A percentile compares a stretch with the other conserved stretches of the same genome.
phyloP scores from a whole-genome alignment of 2,797 vertebrate genomes.

The Chanos chanos region DNA sequence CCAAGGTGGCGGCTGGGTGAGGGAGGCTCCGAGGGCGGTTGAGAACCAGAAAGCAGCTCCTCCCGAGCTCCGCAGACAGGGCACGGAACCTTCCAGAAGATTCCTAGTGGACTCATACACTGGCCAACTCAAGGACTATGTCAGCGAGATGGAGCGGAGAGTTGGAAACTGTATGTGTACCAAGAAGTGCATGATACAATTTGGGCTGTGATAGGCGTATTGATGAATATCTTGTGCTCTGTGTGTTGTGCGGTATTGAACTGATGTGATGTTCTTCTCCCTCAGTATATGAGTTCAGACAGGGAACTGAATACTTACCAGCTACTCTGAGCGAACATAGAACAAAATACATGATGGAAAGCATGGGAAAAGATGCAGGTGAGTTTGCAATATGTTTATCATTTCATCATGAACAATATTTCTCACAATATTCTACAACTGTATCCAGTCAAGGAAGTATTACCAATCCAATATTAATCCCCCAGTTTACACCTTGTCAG shows the following conservation, averaged over 20 bases:
- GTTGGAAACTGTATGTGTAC: background rate
- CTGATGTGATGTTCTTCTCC: too few species aligned
- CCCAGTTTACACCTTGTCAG: too few species aligned
- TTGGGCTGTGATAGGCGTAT: too few species aligned
- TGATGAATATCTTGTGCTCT: too few species aligned
- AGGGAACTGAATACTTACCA: constrained; percentile 35
- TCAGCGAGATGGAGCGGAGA: constrained; percentile 27
- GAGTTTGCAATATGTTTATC: background rate
- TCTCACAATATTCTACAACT: too few species aligned
- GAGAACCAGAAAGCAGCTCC: background rate
- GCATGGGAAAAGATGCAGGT: constrained; percentile 43
- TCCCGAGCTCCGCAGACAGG: constrained; percentile 13
- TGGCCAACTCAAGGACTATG: background rate
- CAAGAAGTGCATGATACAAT: too few species aligned
- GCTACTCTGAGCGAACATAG: constrained; percentile 9
- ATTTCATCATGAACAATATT: too few species aligned
- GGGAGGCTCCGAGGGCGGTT: background rate
- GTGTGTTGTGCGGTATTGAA: too few species aligned
- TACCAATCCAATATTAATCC: too few species aligned
- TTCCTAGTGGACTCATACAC: constrained; percentile 17
- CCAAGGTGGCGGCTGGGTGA: background rate
- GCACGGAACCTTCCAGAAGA: constrained; percentile 20
- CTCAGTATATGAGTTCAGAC: constrained; percentile 23
- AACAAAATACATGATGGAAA: constrained; percentile 1
- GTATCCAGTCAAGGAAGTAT: too few species aligned